Conservation (phyloP, 1,140 invertebrate genomes). For the Drosophila tani region DNA sequence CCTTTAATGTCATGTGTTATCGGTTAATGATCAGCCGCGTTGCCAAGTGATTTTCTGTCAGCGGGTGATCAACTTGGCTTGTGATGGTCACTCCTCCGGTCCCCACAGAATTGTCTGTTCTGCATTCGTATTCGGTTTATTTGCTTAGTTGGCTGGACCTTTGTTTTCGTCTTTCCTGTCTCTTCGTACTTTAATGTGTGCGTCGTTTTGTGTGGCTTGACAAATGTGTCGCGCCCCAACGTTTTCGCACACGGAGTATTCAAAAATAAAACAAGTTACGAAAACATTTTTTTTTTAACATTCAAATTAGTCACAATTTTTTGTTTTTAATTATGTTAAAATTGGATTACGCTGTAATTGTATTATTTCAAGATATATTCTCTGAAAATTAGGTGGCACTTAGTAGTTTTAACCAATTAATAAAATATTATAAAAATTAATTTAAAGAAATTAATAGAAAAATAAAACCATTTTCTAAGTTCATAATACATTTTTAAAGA, state of each 20-base stretch:
- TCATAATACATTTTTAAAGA: too few relatives aligned
- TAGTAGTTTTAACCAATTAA: too few relatives aligned
- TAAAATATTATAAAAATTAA: too few relatives aligned
- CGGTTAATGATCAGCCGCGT: slow-evolving; percentile 82
- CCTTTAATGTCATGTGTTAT: slow-evolving; percentile 85
- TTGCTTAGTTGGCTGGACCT: slow-evolving; percentile 13
- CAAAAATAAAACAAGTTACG: too few relatives aligned
- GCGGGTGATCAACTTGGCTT: slow-evolving; percentile 64
- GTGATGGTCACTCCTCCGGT: background rate
- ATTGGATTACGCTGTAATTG: too few relatives aligned
- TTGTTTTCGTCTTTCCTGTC: slow-evolving; percentile 2
- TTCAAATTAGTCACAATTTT: too few relatives aligned
- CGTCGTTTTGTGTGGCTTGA: slow-evolving; percentile 62
- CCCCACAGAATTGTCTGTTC: slow-evolving; percentile 15
- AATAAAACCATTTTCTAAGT: too few relatives aligned
- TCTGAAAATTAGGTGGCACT: too few relatives aligned
- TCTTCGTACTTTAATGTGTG: slow-evolving; percentile 6
- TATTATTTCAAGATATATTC: too few relatives aligned
- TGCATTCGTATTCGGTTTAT: slow-evolving; percentile 28
- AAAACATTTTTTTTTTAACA: too few relatives aligned
- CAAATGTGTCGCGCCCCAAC: slow-evolving; percentile 45
- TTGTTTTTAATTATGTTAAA: too few relatives aligned
- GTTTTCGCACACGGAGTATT: slow-evolving; percentile 38
- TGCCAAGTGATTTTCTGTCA: slow-evolving; percentile 80
- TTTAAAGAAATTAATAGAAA: too few relatives aligned